Evolutionary conservation across 2,888 invertebrate genomes (phyloP).

Genomic region (Lepidocyrtoides sp.): DNA sequence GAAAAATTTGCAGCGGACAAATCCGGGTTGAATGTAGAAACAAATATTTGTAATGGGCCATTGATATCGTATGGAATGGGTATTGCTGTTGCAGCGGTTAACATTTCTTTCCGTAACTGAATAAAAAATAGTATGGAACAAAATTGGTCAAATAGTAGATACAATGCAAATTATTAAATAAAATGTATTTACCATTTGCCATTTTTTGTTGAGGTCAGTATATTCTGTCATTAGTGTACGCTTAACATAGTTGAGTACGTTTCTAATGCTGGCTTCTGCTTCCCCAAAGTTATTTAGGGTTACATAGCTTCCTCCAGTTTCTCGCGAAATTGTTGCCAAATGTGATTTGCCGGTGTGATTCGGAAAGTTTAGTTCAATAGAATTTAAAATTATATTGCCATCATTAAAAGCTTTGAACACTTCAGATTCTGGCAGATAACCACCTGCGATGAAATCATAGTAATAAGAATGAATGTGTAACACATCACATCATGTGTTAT

Average conservation of each 20-base stretch:
- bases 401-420: constrained; percentile 72
- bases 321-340: constrained; percentile 60
- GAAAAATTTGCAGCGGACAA: constrained; percentile 47
- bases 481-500: too few relatives aligned
- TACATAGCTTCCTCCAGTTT: constrained; percentile 60
- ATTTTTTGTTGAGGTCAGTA: constrained; percentile 32
- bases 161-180: too few relatives aligned
- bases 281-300: constrained; percentile 37
- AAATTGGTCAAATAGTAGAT: background rate
- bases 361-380: constrained; percentile 73
- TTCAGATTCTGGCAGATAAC: constrained; percentile 72
- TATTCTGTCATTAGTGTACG: constrained; percentile 32
- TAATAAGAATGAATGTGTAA: too few relatives aligned
- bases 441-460: too few relatives aligned
- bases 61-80: background rate
- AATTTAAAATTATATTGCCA: constrained; percentile 71
- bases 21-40: constrained; percentile 25
- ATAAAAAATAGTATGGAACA: background rate
- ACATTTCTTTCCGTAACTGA: constrained; percentile 27
- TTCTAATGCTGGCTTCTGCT: constrained; percentile 14
- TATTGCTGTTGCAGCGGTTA: background rate
- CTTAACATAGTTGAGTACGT: constrained; percentile 43
- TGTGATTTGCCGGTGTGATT: constrained; percentile 46
- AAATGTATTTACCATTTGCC: constrained; percentile 44
- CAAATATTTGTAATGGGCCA: constrained; percentile 58